Base-by-base conservation (phyloP, 2,797 vertebrate genomes). In the Pangasius djambal region DNA sequence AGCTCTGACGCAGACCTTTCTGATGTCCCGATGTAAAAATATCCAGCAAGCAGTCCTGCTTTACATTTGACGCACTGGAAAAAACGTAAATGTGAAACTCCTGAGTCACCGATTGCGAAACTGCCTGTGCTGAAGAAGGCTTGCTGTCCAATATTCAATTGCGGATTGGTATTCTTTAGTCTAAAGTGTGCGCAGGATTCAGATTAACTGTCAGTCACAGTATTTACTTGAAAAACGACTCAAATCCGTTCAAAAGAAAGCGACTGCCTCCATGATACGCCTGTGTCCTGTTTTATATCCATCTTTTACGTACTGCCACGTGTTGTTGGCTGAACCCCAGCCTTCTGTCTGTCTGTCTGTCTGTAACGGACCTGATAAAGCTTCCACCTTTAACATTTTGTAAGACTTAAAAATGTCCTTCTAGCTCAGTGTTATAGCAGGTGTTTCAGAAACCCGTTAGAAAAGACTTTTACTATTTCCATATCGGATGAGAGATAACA, bases 361-460 rank as follows among this genome's bases (percentile, higher is more conserved):
- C 89, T 89, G 93, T 94, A 91, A 94, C 93, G 92, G 85, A 91
- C 90, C 95, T 95, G 96, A 96, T 97, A 97, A 98, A 97, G 96
- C 94, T 97, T 97, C 97, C 96, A 96, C 95, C 97, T 97, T 96
- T 90, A 96, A 96, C 91, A 93, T 94, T 96, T 95, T 94, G 94
- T 96, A 95, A 96, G 95, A 96, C 94, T 92, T 95, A 91, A 94
- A 95, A 95, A 93, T 95, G 95, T 96, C 96, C 95, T 97, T 97
- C 94, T 95, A 97, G 96, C 94, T 96, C 97, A 99, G 97, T 98
- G 97, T 99, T 98, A 97, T 93, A 94, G 95, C 95, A 95, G 96
- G 96, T 96, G 96, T 97, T 97, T 95, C 96, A 97, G 95, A 96
- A 93, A 70, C 63, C 94, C 95, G 91, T 95, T 97, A 96, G 96